phyloP scores from a whole-genome alignment of 2,797 vertebrate genomes.

The Hippopotamyrus pictus region DNA sequence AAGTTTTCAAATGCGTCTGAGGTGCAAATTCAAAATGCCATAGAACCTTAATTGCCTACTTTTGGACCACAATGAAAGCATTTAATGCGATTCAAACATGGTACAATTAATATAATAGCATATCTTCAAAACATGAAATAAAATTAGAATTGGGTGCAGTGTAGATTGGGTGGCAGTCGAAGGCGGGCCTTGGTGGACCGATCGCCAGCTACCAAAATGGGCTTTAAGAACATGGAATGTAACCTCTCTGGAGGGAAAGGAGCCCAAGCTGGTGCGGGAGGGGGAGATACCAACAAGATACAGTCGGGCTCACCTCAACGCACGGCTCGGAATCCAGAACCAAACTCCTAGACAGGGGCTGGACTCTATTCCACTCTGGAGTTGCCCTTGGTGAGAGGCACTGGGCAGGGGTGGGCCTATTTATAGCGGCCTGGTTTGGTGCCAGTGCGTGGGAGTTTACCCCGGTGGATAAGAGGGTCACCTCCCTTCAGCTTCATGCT shows the following conservation, averaged over 20 bases:
- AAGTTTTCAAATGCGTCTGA: background rate
- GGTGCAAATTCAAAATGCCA: background rate
- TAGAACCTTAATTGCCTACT: background rate
- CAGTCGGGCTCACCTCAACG: background rate
- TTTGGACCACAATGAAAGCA: background rate
- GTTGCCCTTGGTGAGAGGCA: background rate
- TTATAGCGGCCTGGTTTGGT: background rate
- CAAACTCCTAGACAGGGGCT: background rate
- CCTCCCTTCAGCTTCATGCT: background rate
- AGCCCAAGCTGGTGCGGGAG: background rate
- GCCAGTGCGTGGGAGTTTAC: background rate
- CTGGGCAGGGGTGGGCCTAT: background rate
- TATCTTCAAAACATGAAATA: background rate
- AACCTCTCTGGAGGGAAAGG: background rate
- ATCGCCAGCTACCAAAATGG: background rate
- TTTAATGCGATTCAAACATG: background rate
- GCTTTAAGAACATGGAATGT: background rate
- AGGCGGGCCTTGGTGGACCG: background rate
- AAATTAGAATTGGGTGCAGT: background rate
- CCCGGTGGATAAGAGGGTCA: background rate
- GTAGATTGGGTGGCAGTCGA: background rate
- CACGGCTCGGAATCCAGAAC: background rate
- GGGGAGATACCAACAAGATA: background rate
- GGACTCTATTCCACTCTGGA: background rate
- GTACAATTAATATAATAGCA: background rate